Conservation (phyloP, 2,797 vertebrate species). For the Acomys russatus region DNA sequence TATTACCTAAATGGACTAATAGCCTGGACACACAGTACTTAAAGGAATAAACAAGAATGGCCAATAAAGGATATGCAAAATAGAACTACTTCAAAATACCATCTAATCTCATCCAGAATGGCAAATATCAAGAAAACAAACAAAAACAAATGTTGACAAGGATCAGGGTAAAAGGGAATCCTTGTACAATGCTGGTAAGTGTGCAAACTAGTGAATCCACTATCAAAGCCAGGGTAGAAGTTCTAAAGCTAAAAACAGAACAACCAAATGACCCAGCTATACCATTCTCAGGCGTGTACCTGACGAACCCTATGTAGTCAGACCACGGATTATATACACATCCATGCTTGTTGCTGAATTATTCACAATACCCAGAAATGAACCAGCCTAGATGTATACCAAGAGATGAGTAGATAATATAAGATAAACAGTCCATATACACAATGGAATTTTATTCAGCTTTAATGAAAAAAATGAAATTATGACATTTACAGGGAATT, state of each 20-base stretch:
- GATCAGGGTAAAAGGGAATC: neutral
- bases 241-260: neutral
- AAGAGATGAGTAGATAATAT: neutral
- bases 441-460: neutral
- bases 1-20: neutral
- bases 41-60: neutral
- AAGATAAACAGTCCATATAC: neutral
- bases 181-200: neutral
- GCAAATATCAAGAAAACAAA: neutral
- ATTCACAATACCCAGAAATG: neutral
- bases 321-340: neutral
- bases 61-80: neutral
- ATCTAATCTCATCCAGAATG: neutral
- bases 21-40: neutral
- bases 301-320: neutral
- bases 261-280: neutral
- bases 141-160: neutral
- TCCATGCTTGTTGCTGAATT: neutral
- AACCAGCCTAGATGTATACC: neutral
- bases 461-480: neutral
- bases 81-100: neutral
- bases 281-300: neutral
- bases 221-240: neutral
- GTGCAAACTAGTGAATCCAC: neutral
- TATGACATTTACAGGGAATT: neutral